Conservation (phyloP, 2,113 vertebrate genomes). For the Lichenostomus cassidix region DNA sequence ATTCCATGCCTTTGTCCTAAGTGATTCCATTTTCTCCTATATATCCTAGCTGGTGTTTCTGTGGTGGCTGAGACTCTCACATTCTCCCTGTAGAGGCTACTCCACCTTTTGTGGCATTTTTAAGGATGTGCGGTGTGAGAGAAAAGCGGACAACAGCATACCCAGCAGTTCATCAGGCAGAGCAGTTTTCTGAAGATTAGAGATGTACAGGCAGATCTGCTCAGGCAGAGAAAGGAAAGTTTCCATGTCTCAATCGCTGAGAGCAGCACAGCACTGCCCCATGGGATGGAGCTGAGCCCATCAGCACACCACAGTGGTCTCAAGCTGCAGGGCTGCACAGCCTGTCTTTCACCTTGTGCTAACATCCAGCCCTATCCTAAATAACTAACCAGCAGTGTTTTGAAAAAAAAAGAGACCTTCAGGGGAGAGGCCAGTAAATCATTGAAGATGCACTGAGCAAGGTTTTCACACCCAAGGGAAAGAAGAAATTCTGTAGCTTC, state of each 20-base stretch:
- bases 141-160: background rate
- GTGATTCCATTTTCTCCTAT: background rate
- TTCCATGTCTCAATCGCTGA: background rate
- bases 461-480: background rate
- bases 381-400: background rate
- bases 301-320: background rate
- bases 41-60: background rate
- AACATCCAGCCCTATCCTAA: background rate
- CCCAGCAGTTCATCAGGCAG: background rate
- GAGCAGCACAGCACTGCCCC: accelerated
- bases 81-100: background rate
- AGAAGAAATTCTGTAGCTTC: background rate
- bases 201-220: background rate
- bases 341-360: background rate
- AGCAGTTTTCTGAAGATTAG: background rate
- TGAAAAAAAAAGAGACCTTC: background rate
- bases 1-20: background rate
- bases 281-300: background rate
- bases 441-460: background rate
- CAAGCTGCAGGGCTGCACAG: background rate
- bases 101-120: background rate
- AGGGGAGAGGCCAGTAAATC: background rate
- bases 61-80: background rate
- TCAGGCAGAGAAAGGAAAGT: background rate
- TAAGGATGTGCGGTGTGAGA: background rate